phyloP scores from a whole-genome alignment of 2,888 invertebrate genomes.

The Cephalotes varians region DNA sequence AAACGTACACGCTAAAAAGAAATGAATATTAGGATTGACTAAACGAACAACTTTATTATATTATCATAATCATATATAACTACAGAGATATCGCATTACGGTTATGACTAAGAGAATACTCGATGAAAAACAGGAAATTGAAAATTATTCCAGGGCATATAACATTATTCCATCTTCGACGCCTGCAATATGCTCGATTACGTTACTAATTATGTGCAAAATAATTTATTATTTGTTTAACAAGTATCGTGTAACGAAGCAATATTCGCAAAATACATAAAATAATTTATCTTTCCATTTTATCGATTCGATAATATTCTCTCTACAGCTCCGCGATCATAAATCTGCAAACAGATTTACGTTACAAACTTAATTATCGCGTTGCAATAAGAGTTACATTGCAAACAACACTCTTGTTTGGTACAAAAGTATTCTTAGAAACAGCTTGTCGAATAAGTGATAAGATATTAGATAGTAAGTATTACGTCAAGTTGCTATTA shows the following conservation, averaged over 20 bases:
- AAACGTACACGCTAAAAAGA: neutral
- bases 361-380: constrained; percentile 24
- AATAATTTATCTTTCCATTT: constrained; percentile 16
- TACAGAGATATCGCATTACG: neutral
- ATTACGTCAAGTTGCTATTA: constrained; percentile 5
- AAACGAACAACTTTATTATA: constrained; percentile 6
- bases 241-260: neutral
- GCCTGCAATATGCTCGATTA: neutral
- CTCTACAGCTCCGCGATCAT: neutral
- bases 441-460: neutral
- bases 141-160: neutral
- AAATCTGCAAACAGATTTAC: constrained; percentile 31
- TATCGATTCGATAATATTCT: constrained; percentile 24
- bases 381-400: neutral
- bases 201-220: neutral
- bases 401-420: constrained; percentile 6
- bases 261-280: neutral
- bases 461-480: too few relatives aligned
- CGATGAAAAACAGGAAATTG: neutral
- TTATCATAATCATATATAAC: neutral
- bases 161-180: neutral
- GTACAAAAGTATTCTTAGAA: neutral
- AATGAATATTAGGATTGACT: neutral
- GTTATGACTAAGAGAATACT: neutral
- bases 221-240: constrained; percentile 20